A percentile compares a stretch with the other conserved stretches of the same genome.
These are phyloP conservation scores for Pseudanteris insignis DNA, from an alignment of 2,888 invertebrate species.

Conservation along the genomic window DNA sequence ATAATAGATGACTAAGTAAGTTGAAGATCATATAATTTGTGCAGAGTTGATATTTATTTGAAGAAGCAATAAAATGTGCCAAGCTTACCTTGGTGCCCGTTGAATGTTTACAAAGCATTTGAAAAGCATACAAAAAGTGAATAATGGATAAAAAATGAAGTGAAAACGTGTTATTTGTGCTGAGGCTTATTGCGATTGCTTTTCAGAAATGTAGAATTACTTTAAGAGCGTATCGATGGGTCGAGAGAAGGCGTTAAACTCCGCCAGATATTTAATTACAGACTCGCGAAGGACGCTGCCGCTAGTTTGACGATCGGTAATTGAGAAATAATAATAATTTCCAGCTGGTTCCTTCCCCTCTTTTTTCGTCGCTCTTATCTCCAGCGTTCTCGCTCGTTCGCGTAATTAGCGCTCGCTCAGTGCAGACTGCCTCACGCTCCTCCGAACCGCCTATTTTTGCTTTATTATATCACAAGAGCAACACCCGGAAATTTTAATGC, in stretches of 20 bases:
- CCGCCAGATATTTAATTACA: slow-evolving; percentile 56
- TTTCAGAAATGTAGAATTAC: slow-evolving; percentile 35
- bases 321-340: slow-evolving; percentile 58
- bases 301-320: slow-evolving; percentile 51
- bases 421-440: slow-evolving; percentile 17
- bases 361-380: slow-evolving; percentile 32
- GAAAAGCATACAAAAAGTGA: slow-evolving; percentile 18
- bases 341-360: slow-evolving; percentile 48
- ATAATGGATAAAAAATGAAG: slow-evolving; percentile 22
- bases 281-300: slow-evolving; percentile 47
- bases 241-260: slow-evolving; percentile 55
- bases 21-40: too few species aligned
- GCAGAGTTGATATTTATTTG: too few species aligned
- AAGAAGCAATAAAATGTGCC: too few species aligned
- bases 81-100: too few species aligned
- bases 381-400: slow-evolving; percentile 31
- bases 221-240: slow-evolving; percentile 27
- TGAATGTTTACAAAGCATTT: slow-evolving; percentile 23
- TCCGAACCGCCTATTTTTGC: slow-evolving; percentile 45
- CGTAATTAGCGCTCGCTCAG: slow-evolving; percentile 42
- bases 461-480: slow-evolving; percentile 44
- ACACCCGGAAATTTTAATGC: slow-evolving; percentile 46
- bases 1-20: too few species aligned
- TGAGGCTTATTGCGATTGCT: slow-evolving; percentile 26
- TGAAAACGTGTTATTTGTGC: slow-evolving; percentile 28